Percentiles rank a stretch among this genome's conserved stretches.
Conservation (phyloP, 37 sponge, comb jelly and placozoan species). For the Ianthella basta region DNA sequence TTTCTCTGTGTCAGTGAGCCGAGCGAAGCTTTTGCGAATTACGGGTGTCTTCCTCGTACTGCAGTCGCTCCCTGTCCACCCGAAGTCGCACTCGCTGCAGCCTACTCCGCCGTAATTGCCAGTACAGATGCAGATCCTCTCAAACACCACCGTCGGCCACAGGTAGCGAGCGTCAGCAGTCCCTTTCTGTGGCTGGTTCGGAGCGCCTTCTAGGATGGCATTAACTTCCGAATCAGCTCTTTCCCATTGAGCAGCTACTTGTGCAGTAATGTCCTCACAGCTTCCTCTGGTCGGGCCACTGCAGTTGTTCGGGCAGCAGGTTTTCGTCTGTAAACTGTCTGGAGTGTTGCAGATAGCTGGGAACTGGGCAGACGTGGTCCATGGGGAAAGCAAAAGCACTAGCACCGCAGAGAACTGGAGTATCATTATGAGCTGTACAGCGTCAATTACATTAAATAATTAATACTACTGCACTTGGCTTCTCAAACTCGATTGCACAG, state of each 20-base stretch:
- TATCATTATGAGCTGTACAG: no score
- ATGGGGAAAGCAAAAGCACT: no score
- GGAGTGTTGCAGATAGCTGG: background rate
- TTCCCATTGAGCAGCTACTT: background rate
- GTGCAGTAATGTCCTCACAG: background rate
- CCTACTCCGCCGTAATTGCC: slow-evolving; percentile 25
- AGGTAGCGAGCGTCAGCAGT: slow-evolving; percentile 32
- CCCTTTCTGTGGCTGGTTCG: background rate
- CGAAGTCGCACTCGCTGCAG: slow-evolving; percentile 39
- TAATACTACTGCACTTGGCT: no score
- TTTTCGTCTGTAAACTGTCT: background rate
- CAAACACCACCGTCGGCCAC: slow-evolving; percentile 49
- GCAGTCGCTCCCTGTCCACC: slow-evolving; percentile 33
- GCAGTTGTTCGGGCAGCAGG: background rate
- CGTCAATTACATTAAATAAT: no score
- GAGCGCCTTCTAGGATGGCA: background rate
- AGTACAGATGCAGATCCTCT: slow-evolving; percentile 26
- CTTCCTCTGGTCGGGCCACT: background rate
- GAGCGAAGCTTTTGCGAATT: slow-evolving; percentile 15
- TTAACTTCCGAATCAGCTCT: background rate
- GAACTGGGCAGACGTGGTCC: background rate
- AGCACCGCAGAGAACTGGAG: no score
- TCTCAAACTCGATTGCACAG: no score
- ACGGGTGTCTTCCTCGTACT: background rate
- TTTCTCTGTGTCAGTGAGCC: slow-evolving; percentile 12